Percentiles rank a stretch among this genome's conserved stretches.
Evolutionary conservation across 2,113 vertebrate genomes (phyloP).

Genomic region (Pimephales promelas): DNA sequence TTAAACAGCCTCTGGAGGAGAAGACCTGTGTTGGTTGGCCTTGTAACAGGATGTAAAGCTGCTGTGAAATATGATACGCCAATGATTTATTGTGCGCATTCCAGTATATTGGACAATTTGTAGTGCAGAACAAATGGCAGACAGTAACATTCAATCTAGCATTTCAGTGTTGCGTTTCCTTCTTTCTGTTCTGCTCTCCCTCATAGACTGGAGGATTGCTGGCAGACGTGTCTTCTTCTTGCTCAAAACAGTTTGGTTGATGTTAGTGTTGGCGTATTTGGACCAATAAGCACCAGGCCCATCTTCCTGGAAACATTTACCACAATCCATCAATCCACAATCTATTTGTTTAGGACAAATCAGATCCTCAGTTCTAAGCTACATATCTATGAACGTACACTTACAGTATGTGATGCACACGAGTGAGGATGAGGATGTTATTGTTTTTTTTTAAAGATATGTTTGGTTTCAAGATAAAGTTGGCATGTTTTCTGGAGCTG

Average conservation of each 20-base stretch:
- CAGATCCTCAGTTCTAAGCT: slow-evolving; percentile 38
- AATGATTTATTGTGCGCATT: slow-evolving; percentile 31
- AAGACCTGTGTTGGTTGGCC: slow-evolving; percentile 40
- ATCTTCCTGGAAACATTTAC: slow-evolving; percentile 54
- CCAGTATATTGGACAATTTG: slow-evolving; percentile 42
- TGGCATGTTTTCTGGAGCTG: slow-evolving; percentile 40
- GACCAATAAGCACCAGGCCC: slow-evolving; percentile 10
- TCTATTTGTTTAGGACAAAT: slow-evolving; percentile 52
- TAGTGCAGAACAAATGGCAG: slow-evolving; percentile 42
- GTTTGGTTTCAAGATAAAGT: slow-evolving; percentile 60
- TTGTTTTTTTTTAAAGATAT: slow-evolving; percentile 51
- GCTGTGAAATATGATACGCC: slow-evolving; percentile 20
- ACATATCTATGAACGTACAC: neutral
- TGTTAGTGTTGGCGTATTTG: slow-evolving; percentile 52
- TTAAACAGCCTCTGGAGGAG: slow-evolving; percentile 32
- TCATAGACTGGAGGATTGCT: slow-evolving; percentile 21
- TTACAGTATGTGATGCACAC: no score
- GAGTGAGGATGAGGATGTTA: slow-evolving; percentile 35
- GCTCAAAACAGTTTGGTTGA: slow-evolving; percentile 38
- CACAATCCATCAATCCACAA: slow-evolving; percentile 31
- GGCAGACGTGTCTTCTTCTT: slow-evolving; percentile 35
- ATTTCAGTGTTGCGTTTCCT: slow-evolving; percentile 33
- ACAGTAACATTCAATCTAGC: slow-evolving; percentile 33
- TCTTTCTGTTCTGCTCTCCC: slow-evolving; percentile 15
- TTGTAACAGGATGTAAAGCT: slow-evolving; percentile 30